phyloP scores from a whole-genome alignment of 2,888 invertebrate genomes.

The Ennomos fuscantarius region DNA sequence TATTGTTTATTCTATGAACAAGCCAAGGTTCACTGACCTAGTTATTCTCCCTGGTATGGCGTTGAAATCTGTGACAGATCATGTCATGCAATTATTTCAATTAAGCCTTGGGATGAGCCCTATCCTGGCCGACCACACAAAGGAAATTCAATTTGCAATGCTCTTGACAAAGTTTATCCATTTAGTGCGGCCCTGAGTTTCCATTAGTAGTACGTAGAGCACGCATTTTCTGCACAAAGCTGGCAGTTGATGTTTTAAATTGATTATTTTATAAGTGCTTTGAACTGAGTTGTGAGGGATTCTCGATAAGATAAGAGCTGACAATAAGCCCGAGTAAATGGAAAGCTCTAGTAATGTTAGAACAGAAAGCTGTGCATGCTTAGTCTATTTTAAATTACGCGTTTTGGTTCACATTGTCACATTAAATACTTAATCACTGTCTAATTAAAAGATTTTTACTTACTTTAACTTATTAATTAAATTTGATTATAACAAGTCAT shows the following conservation, averaged over 20 bases:
- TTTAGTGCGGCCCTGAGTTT: constrained; percentile 26
- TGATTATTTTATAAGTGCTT: constrained; percentile 26
- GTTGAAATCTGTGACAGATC: constrained; percentile 12
- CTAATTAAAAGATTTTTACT: constrained; percentile 9
- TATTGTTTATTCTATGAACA: neutral
- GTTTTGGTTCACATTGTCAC: no score
- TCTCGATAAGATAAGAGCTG: constrained; percentile 22
- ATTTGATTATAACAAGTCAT: no score
- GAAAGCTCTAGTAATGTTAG: neutral
- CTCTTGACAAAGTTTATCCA: constrained; percentile 55
- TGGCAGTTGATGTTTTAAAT: constrained; percentile 24
- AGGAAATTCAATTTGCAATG: constrained; percentile 61
- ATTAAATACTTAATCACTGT: no score
- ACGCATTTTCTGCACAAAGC: constrained; percentile 31
- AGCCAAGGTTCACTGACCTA: constrained; percentile 18
- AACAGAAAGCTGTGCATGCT: no score
- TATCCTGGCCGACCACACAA: constrained; percentile 44
- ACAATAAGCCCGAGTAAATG: constrained; percentile 7
- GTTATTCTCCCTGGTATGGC: neutral
- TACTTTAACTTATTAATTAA: no score
- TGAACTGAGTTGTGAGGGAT: constrained; percentile 12
- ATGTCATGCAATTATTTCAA: constrained; percentile 38
- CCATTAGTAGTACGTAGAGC: constrained; percentile 14
- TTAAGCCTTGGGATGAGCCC: constrained; percentile 49
- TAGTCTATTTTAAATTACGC: no score